phyloP scores from a whole-genome alignment of 2,888 invertebrate genomes.

The Pristionchus fissidentatus region DNA sequence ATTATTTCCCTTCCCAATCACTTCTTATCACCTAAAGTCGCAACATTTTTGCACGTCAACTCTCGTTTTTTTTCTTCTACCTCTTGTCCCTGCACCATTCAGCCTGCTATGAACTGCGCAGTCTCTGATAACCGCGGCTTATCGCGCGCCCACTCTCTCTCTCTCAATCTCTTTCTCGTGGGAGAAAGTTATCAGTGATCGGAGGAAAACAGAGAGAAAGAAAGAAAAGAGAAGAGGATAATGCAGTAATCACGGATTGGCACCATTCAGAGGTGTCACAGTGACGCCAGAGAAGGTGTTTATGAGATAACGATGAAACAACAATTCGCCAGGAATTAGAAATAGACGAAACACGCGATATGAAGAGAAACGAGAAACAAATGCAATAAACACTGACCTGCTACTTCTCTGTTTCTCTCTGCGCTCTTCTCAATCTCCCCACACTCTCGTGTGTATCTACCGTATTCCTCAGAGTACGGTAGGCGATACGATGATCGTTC shows the following conservation, averaged over 20 bases:
- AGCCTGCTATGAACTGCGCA: background rate
- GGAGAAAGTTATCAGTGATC: no score
- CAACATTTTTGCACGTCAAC: background rate
- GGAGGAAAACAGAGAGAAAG: background rate
- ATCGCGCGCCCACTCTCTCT: background rate
- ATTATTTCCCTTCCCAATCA: no score
- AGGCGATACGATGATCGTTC: background rate
- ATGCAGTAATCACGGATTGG: slow-evolving; percentile 9
- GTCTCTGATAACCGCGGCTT: background rate
- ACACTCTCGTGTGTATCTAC: background rate
- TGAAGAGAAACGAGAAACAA: background rate
- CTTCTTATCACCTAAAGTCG: background rate
- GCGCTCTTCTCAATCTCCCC: background rate
- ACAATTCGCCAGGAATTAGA: background rate
- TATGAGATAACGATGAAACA: background rate
- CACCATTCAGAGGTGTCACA: background rate
- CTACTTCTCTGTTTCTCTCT: background rate
- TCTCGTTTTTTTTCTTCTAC: background rate
- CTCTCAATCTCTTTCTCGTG: background rate
- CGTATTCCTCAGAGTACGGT: slow-evolving; percentile 17
- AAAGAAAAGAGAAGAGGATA: background rate
- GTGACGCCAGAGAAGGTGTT: slow-evolving; percentile 21
- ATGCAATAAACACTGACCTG: background rate
- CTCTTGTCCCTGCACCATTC: background rate
- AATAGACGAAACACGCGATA: background rate